These are phyloP conservation scores for Xerus inauris DNA, from an alignment of 2,113 vertebrate species.

Conservation along the genomic window DNA sequence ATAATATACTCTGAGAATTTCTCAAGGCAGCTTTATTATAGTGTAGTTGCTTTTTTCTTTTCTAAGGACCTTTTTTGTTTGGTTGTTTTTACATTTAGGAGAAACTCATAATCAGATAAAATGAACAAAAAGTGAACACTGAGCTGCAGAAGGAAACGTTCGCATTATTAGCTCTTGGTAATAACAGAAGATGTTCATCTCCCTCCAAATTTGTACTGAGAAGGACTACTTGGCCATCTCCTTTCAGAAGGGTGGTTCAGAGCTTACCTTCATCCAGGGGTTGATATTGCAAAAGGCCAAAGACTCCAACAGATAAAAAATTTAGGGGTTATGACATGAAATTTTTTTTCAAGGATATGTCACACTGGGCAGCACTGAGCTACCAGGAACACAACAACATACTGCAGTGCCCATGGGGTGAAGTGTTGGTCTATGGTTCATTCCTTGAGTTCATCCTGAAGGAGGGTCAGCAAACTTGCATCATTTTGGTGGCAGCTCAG, in stretches of 20 bases:
- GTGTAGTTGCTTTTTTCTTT: conserved; percentile 55
- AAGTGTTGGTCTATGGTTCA: background rate
- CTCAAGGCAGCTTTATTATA: conserved; percentile 53
- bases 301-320: conserved; percentile 37
- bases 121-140: background rate
- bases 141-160: background rate
- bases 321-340: background rate
- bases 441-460: background rate
- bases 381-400: background rate
- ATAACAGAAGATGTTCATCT: background rate
- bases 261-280: background rate
- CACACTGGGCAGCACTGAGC: background rate
- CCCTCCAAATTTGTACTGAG: background rate
- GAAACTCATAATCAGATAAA: conserved; percentile 23
- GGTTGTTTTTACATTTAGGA: background rate
- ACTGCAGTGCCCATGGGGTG: background rate
- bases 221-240: background rate
- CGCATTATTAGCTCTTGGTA: background rate
- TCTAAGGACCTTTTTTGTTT: background rate
- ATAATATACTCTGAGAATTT: conserved; percentile 61
- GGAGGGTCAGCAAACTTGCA: background rate
- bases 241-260: background rate
- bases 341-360: background rate
- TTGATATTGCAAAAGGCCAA: conserved; percentile 40
- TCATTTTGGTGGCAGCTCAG: background rate